Evolutionary conservation across 1,140 invertebrate species (phyloP), one percentile per base, ranked within the genome.

Genomic region (Heliconius hewitsoni): DNA sequence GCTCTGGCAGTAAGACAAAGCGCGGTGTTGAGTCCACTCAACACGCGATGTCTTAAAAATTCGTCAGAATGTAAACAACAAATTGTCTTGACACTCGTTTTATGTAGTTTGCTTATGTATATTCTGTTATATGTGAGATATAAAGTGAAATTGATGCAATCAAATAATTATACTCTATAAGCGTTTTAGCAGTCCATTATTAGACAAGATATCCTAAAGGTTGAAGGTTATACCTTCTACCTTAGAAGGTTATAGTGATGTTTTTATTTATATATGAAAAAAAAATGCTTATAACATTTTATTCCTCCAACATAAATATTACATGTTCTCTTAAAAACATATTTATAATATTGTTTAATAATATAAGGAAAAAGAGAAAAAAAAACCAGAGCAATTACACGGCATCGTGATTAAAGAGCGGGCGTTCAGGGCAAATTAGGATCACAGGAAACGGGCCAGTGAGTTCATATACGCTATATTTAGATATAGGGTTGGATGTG

Each of bases 321-420:
- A 23, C 57, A 60, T 60, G 4, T 60, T 60, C 23, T 60, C 3
- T 0, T 60, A 66, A 16, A 60, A 66, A 8, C 11, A 0, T 30
- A 30, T 30, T 66, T 27, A 66, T 30, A 66, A 27, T 66, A 66
- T 66, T 23, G 23, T 66, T 66, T 66, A 66, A 66, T 66, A 66
- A 66, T 30, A 6, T 6, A 4, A 66, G 27, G 27, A 13, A n/a
- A 27, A 66, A 30, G 3, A 30, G 11, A 66, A 6, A 27, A 30
- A 66, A 66, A 66, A 66, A 9, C 23, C 9, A 6, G 23, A 66
- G 23, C 60, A 66, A 66, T 78, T 46, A 39, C 70, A 76, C 66
- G 71, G 78, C 60, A 39, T 74, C 57, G 52, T 72, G 81, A 74
- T 80, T 78, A 77, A 79, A 82, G 75, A 75, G 60, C 72, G 74